phyloP scores from a whole-genome alignment of 2,113 vertebrate genomes.

The Condylura cristata region DNA sequence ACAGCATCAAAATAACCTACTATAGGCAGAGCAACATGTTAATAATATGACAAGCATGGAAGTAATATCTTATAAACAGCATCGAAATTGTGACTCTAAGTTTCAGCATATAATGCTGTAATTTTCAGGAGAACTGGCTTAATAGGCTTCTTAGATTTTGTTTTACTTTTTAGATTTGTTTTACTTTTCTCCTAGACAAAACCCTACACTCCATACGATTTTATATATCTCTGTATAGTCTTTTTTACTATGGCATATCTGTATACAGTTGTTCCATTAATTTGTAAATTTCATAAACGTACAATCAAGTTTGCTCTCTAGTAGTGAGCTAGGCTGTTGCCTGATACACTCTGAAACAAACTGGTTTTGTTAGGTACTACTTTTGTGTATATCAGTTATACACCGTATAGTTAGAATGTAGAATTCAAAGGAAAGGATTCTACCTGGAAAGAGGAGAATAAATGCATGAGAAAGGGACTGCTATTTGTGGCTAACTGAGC shows the following conservation, averaged over 20 bases:
- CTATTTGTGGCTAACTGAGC: not conserved
- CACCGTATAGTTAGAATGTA: not conserved
- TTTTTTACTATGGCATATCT: not conserved
- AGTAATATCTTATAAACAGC: not conserved
- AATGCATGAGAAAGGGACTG: not conserved
- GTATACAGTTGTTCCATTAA: not conserved
- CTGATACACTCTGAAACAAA: not conserved
- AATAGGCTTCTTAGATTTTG: not conserved
- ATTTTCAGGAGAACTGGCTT: conserved; percentile 15
- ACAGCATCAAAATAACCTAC: not conserved
- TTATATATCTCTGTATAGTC: not conserved
- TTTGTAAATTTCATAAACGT: not conserved
- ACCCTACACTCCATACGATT: not conserved
- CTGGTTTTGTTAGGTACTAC: not conserved
- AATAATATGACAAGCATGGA: not conserved
- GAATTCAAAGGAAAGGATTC: not conserved
- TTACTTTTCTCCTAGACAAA: not conserved
- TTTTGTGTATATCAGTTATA: not conserved
- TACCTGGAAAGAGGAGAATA: not conserved
- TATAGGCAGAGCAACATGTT: not conserved
- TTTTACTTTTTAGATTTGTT: too few species aligned
- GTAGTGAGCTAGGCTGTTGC: not conserved
- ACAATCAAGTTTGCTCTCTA: not conserved
- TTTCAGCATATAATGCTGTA: not conserved
- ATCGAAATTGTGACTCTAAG: not conserved